These are phyloP conservation scores for Pogonomyrmex barbatus DNA, from an alignment of 1,140 invertebrate species.

Conservation along the genomic window DNA sequence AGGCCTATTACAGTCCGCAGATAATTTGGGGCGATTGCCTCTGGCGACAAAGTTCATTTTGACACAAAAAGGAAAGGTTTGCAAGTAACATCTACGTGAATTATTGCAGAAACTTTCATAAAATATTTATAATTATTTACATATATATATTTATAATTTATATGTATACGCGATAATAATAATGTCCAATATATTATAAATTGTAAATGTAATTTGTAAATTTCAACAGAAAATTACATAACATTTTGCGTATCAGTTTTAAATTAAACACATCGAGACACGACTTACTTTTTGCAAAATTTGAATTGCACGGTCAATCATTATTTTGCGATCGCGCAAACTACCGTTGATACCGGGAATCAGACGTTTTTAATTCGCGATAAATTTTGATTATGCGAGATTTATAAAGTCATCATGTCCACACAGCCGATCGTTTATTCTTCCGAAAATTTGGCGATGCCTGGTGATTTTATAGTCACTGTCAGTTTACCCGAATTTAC, in stretches of 20 bases:
- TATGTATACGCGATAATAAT: neutral
- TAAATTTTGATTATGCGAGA: constrained; percentile 81
- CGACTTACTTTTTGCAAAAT: constrained; percentile 55
- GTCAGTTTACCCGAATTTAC: constrained; percentile 72
- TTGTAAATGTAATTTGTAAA: no score
- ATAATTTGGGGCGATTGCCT: constrained; percentile 78
- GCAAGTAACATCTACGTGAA: neutral
- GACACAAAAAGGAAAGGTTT: neutral
- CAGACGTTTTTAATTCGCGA: constrained; percentile 77
- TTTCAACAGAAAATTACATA: neutral
- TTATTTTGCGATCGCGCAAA: constrained; percentile 42
- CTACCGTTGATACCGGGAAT: constrained; percentile 75
- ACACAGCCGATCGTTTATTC: constrained; percentile 24
- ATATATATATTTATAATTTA: neutral
- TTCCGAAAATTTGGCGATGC: constrained; percentile 65
- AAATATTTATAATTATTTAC: constrained; percentile 6
- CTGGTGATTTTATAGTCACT: constrained; percentile 73
- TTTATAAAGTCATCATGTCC: constrained; percentile 75
- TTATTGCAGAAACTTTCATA: neutral
- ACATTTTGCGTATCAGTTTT: constrained; percentile 13
- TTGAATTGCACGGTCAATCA: constrained; percentile 26
- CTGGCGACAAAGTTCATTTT: constrained; percentile 33
- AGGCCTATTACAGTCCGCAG: constrained; percentile 63
- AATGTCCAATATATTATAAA: neutral
- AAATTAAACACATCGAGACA: constrained; percentile 44